Evolutionary conservation across 2,888 invertebrate species (phyloP).

Genomic region (Bellardia pandia): DNA sequence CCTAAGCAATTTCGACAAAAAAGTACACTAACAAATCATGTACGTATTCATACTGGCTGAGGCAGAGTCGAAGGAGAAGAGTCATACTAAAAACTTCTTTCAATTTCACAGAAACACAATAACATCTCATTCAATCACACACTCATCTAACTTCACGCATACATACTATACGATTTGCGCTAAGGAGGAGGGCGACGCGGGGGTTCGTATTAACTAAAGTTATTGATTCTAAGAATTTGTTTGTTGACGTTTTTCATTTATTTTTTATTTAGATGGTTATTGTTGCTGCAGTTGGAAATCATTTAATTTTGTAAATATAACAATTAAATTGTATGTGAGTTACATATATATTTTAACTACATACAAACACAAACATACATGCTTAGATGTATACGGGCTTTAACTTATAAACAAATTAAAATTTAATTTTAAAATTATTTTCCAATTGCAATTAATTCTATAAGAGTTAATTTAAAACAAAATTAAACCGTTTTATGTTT

Average conservation of each 20-base stretch:
- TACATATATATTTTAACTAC: background rate
- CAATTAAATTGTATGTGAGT: background rate
- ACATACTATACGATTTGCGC: conserved; percentile 37
- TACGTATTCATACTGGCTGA: conserved; percentile 81
- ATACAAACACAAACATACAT: background rate
- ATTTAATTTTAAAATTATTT: conserved; percentile 20
- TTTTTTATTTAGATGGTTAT: conserved; percentile 48
- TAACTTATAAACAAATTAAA: conserved; percentile 25
- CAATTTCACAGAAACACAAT: conserved; percentile 65
- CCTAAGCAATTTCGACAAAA: conserved; percentile 82
- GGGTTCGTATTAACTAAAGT: conserved; percentile 53
- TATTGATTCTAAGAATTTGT: conserved; percentile 43
- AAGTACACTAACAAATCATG: conserved; percentile 81
- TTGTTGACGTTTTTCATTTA: conserved; percentile 21
- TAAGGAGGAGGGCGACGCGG: conserved; percentile 42
- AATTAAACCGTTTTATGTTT: background rate
- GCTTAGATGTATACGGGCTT: background rate
- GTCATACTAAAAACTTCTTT: conserved; percentile 66
- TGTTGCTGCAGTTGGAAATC: conserved; percentile 56
- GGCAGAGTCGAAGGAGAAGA: conserved; percentile 56
- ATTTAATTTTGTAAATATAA: conserved; percentile 49
- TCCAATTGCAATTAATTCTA: conserved; percentile 41
- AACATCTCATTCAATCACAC: conserved; percentile 60
- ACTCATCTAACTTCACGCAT: conserved; percentile 48
- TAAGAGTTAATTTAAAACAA: background rate